Conservation (phyloP, 2,888 invertebrate species). For the Muscina levida region DNA sequence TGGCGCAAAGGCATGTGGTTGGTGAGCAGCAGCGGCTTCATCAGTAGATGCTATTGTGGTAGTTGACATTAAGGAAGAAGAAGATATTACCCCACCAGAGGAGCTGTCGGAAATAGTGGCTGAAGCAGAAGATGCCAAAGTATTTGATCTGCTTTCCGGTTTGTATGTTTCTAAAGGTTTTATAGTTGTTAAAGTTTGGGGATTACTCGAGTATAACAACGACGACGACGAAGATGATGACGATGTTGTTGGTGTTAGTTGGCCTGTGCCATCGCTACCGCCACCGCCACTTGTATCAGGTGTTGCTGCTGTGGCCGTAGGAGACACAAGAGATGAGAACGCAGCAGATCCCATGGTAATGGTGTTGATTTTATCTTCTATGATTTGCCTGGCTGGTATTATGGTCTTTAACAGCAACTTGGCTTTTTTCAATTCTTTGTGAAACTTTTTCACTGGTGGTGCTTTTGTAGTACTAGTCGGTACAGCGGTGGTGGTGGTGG, state of each 20-base stretch:
- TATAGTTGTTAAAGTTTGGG: conserved; percentile 19
- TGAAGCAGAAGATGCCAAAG: conserved; percentile 9
- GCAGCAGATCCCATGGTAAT: not conserved
- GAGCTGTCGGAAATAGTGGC: not conserved
- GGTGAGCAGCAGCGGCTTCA: not conserved
- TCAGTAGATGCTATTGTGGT: conserved; percentile 17
- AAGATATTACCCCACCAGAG: no score
- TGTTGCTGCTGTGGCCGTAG: conserved; percentile 18
- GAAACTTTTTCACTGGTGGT: conserved; percentile 70
- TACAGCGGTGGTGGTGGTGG: conserved; percentile 25
- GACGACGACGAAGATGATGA: no score
- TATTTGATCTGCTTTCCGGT: conserved; percentile 18
- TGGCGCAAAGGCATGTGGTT: not conserved
- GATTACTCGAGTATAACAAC: conserved; percentile 27
- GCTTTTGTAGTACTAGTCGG: conserved; percentile 55
- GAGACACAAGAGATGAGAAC: not conserved
- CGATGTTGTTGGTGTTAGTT: not conserved
- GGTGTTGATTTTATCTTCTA: conserved; percentile 27
- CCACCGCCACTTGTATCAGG: not conserved
- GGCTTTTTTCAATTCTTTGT: conserved; percentile 76
- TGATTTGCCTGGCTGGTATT: conserved; percentile 58
- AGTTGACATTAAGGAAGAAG: conserved; percentile 13
- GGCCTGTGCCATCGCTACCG: not conserved
- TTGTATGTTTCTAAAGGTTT: not conserved
- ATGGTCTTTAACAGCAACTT: conserved; percentile 76